A percentile compares a stretch with the other conserved stretches of the same genome.
These are phyloP conservation scores for Pogonocichla stellata DNA, from an alignment of 2,113 vertebrate genomes.

Conservation along the genomic window DNA sequence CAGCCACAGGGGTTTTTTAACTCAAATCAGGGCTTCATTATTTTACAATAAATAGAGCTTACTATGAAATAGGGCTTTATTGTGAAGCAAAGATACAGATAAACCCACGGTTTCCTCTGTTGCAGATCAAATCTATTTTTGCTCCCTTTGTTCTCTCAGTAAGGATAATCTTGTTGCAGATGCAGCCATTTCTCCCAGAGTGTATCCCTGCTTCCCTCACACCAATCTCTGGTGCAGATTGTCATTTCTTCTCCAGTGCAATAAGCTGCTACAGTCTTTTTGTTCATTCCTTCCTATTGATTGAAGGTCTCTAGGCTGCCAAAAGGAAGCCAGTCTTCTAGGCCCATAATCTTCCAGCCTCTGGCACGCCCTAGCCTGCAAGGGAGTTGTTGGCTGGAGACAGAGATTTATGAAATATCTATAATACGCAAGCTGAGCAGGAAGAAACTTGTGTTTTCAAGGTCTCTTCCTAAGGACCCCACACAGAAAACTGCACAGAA, in stretches of 20 bases:
- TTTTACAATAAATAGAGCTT: constrained; percentile 3
- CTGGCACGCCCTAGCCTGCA: neutral
- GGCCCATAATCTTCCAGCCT: neutral
- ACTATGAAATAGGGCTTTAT: neutral
- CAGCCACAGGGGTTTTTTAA: neutral
- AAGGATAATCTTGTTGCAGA: neutral
- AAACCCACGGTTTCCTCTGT: neutral
- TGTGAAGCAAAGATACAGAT: neutral
- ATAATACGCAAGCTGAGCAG: constrained; percentile 3
- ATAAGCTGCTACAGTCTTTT: neutral
- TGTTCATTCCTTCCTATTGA: constrained; percentile 8
- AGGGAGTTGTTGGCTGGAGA: neutral
- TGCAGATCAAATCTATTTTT: neutral
- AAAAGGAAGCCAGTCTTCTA: neutral
- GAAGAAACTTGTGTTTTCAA: constrained; percentile 49
- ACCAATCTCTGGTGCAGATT: neutral
- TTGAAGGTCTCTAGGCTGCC: neutral
- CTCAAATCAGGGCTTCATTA: neutral
- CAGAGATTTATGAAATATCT: constrained; percentile 24
- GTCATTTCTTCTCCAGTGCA: neutral
- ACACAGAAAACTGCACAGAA: constrained; percentile 39
- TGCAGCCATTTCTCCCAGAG: neutral
- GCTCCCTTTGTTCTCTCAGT: neutral
- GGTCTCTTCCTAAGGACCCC: constrained; percentile 34
- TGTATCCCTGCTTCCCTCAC: neutral